These are phyloP conservation scores for Podiceps cristatus DNA, from an alignment of 2,113 vertebrate species.

Conservation along the genomic window DNA sequence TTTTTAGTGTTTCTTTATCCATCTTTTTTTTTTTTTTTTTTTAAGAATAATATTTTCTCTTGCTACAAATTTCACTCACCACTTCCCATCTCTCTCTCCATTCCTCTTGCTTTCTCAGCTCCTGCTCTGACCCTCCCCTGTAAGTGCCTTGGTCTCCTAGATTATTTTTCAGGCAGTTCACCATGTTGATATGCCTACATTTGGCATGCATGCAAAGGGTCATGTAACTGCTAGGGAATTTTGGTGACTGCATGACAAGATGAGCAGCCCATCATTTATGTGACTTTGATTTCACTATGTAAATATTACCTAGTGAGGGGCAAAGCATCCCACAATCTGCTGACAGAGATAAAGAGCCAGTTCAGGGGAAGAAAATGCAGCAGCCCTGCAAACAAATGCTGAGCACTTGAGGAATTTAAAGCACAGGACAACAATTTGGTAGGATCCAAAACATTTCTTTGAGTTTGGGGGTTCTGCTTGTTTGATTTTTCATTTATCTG, in stretches of 20 bases:
- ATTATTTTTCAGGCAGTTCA: background rate
- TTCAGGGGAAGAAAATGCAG: background rate
- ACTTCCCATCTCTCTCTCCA: background rate
- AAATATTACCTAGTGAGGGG: background rate
- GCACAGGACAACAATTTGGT: background rate
- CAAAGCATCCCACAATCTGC: background rate
- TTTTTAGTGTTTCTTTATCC: background rate
- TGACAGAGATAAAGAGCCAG: background rate
- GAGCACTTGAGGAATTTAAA: background rate
- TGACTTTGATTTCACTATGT: slow-evolving; percentile 14
- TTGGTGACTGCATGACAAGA: background rate
- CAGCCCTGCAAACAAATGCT: background rate
- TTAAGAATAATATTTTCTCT: background rate
- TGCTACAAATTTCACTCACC: background rate
- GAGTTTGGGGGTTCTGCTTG: background rate
- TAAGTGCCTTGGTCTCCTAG: background rate
- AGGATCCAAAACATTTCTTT: background rate
- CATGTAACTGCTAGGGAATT: background rate
- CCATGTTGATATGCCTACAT: background rate
- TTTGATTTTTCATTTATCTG: background rate
- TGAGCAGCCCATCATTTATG: background rate
- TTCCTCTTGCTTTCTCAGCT: background rate
- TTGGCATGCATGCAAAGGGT: background rate
- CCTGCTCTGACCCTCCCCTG: background rate
- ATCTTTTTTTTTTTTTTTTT: background rate